Base-by-base conservation (phyloP, 2,888 invertebrate species). In the Acronicta psi region DNA sequence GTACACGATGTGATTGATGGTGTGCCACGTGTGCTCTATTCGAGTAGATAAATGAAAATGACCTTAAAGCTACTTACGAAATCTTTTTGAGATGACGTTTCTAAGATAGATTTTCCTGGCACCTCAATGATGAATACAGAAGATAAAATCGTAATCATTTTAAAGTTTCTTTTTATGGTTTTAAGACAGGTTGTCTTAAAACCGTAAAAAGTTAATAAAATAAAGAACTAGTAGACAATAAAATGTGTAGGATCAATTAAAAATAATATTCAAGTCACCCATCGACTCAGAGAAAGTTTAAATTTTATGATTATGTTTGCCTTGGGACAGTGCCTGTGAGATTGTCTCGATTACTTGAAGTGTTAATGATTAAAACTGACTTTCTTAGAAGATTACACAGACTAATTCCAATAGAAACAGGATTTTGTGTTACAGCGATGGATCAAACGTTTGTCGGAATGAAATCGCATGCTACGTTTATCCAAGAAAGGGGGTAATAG, bases 381-480 rank as follows among this genome's bases (percentile, higher is more conserved):
- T 85, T 84, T 87, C 81, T 84, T 83, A 81, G 63, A 72, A 41
- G 54, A 60, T 64, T 55, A 47, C 37, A 54, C 29, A 36, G 16
- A 52, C 16, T 46, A 50, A 29, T 6, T 37, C 34, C 34, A 34
- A 34, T 31, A 18, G 18, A 40, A 37, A 47, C 34, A 43, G 46
- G 18, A 44, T 53, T 49, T 56, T 20, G 31, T 14, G 50, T 11
- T 46, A 40, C 43, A n/a, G 25, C 29, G 16, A n/a, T 4, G 34
- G 40, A 49, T 36, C 3, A 42, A 25, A 23, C 25, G n/a, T 37
- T 20, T n/a, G 13, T 36, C 20, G 31, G n/a, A n/a, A 17, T 10
- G 16, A 13, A 31, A 2, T 34, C 34, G n/a, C n/a, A 34, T 34
- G 31, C 18, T 59, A 38, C 38, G 1, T 45, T 63, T 38, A 37